Conservation (phyloP, 2,797 vertebrate genomes). For the Hoplostethus atlanticus region DNA sequence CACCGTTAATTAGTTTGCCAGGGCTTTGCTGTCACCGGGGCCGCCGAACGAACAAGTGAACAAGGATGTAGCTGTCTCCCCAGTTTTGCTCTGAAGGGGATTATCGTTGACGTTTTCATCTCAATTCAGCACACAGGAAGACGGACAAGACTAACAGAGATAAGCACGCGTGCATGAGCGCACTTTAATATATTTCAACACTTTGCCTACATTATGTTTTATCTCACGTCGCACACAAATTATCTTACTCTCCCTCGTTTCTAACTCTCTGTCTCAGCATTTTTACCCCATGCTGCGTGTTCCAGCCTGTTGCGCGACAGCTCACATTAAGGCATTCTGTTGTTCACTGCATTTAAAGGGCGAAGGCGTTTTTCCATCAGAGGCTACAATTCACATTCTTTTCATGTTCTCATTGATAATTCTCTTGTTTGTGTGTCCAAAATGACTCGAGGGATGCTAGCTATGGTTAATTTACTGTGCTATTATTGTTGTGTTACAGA, state of each 20-base stretch:
- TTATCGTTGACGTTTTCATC: conserved; percentile 43
- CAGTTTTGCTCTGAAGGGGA: conserved; percentile 29
- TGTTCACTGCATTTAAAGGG: neutral
- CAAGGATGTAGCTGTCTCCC: conserved; percentile 33
- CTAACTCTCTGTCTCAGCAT: neutral
- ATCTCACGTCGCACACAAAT: conserved; percentile 9
- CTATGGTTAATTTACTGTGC: neutral
- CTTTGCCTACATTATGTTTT: neutral
- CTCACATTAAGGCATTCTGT: conserved; percentile 31
- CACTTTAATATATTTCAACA: neutral
- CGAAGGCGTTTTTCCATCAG: conserved; percentile 5
- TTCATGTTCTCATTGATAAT: neutral
- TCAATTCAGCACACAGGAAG: conserved; percentile 21
- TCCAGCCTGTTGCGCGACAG: conserved; percentile 3
- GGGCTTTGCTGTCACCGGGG: conserved; percentile 46
- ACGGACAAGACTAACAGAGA: conserved; percentile 11
- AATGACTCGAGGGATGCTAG: neutral
- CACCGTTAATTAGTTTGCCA: conserved; percentile 59
- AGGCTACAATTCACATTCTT: neutral
- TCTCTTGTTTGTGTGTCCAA: neutral
- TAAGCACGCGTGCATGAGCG: neutral
- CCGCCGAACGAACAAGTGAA: conserved; percentile 58
- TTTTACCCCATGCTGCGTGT: conserved; percentile 12
- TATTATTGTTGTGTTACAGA: neutral
- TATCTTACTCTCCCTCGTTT: neutral